These are phyloP conservation scores for Alentia gelatinosa DNA, from an alignment of 2,888 invertebrate species.

Conservation along the genomic window DNA sequence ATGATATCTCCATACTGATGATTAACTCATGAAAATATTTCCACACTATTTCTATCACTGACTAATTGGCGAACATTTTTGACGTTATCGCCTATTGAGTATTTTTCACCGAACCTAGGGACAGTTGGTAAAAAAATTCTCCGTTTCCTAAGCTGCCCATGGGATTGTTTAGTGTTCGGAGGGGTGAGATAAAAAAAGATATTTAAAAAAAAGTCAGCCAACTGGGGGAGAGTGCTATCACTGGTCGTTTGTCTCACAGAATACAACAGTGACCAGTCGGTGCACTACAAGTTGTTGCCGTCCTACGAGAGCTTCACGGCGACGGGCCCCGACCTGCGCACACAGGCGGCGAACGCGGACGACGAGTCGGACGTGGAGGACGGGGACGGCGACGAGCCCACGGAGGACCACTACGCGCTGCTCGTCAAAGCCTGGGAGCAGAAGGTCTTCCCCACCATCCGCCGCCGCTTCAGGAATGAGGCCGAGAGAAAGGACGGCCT, in stretches of 20 bases:
- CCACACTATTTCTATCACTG: too few relatives aligned
- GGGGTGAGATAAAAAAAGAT: too few relatives aligned
- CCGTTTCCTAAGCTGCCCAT: too few relatives aligned
- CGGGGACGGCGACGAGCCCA: conserved; percentile 74
- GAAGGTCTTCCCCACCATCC: conserved; percentile 80
- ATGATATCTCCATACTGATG: too few relatives aligned
- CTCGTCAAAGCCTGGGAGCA: conserved; percentile 81
- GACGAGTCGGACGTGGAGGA: conserved; percentile 77
- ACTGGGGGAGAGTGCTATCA: too few relatives aligned
- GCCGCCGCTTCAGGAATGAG: conserved; percentile 80
- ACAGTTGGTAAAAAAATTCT: too few relatives aligned
- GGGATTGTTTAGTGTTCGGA: too few relatives aligned
- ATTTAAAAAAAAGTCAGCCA: too few relatives aligned
- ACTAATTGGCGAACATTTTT: too few relatives aligned
- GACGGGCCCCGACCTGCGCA: conserved; percentile 73
- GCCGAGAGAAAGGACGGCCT: conserved; percentile 80
- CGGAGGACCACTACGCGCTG: conserved; percentile 79
- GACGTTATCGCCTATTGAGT: too few relatives aligned
- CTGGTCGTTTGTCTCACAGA: conserved; percentile 70
- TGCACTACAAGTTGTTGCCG: conserved; percentile 74
- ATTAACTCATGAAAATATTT: too few relatives aligned
- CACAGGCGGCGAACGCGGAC: conserved; percentile 70
- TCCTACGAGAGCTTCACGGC: conserved; percentile 76
- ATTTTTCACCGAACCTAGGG: too few relatives aligned
- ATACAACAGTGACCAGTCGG: conserved; percentile 74